Conservation (phyloP, 2,797 vertebrate genomes). For the Eidolon dupreanum region DNA sequence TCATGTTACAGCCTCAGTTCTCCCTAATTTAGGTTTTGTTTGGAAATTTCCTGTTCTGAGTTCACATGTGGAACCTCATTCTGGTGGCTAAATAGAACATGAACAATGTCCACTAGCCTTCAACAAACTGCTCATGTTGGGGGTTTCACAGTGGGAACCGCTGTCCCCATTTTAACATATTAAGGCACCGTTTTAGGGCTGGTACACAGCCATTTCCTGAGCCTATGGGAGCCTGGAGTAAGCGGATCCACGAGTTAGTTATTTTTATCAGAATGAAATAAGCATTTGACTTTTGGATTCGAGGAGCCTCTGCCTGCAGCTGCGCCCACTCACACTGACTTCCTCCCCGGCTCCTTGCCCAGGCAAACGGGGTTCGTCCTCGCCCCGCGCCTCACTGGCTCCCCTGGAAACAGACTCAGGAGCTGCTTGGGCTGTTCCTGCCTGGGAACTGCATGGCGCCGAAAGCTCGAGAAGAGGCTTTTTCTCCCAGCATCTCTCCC, state of each 20-base stretch:
- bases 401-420: constrained; percentile 70
- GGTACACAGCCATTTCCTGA: constrained; percentile 81
- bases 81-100: constrained; percentile 71
- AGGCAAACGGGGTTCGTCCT: constrained; percentile 83
- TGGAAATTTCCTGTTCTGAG: constrained; percentile 47
- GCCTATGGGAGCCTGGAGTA: constrained; percentile 62
- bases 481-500: constrained; percentile 11
- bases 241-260: constrained; percentile 84
- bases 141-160: constrained; percentile 77
- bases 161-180: constrained; percentile 65
- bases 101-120: constrained; percentile 69
- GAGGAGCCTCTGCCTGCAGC: constrained; percentile 83
- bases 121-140: constrained; percentile 74
- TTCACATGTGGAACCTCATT: background rate
- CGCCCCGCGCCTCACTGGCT: constrained; percentile 81
- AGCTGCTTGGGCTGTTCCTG: constrained; percentile 60
- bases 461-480: constrained; percentile 45
- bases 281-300: constrained; percentile 86
- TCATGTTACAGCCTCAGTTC: background rate
- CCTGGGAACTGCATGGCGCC: constrained; percentile 74
- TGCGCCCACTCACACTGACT: constrained; percentile 81
- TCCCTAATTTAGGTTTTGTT: background rate
- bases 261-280: constrained; percentile 87
- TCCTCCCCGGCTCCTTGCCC: constrained; percentile 82
- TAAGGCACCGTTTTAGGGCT: constrained; percentile 75